Evolutionary conservation across 2,113 vertebrate genomes (phyloP).

Genomic region (Alethe castanea): DNA sequence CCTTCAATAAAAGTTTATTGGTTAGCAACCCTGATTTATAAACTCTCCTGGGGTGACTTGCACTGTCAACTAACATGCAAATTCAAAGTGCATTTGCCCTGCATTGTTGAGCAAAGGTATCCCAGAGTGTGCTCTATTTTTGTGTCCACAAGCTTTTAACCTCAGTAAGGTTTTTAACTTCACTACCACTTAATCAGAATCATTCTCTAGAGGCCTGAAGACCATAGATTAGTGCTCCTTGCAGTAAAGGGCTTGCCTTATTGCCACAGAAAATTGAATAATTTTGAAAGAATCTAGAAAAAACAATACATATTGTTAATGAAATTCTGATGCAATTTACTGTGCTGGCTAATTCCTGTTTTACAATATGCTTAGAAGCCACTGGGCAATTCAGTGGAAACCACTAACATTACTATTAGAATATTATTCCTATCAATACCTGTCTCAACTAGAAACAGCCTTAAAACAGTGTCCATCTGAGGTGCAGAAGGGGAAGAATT

Average conservation of each 20-base stretch:
- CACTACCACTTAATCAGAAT: not conserved
- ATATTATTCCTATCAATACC: not conserved
- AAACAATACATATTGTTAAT: not conserved
- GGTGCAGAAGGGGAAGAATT: not conserved
- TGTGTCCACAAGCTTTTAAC: not conserved
- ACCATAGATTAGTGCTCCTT: not conserved
- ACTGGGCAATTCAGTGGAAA: not conserved
- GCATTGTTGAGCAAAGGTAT: not conserved
- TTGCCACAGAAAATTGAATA: not conserved
- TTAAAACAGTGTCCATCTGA: not conserved
- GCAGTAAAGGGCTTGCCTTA: not conserved
- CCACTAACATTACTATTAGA: fast-evolving
- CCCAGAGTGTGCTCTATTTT: not conserved
- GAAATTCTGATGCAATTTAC: not conserved
- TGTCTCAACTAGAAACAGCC: not conserved
- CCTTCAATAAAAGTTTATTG: not conserved
- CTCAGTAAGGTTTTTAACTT: not conserved
- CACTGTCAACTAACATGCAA: not conserved
- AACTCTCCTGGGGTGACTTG: not conserved
- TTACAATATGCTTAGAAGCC: not conserved
- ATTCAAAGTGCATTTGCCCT: not conserved
- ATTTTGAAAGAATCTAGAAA: not conserved
- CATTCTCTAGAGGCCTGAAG: not conserved
- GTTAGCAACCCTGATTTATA: not conserved
- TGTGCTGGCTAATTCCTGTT: not conserved